Evolutionary conservation across 2,888 invertebrate genomes (phyloP), one percentile per base, ranked within the genome.

Genomic region (Leucophenga maculata): DNA sequence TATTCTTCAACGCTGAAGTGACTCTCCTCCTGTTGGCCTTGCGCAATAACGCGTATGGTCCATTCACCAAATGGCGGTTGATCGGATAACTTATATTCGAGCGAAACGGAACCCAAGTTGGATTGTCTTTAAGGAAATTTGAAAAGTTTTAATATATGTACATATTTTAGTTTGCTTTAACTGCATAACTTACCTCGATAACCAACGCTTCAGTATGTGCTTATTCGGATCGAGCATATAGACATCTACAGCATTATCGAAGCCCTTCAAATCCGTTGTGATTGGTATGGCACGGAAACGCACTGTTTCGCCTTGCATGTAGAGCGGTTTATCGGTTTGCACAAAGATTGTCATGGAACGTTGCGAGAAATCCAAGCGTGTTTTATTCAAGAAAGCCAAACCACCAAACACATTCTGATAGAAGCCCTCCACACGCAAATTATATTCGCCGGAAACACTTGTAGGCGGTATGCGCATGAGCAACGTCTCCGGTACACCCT

Each of bases 331-430:
- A 87, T 98, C 97, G 81, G 96, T 93, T 89, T 97, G 97, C 77
- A 98, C 94, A 86, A 98, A 97, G 74, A 98, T 95, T 0, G 98
- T 97, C 94, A 97, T 95, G 64, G 97, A 96, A 50, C 97, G 91
- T 79, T 94, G 94, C 0, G 95, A 96, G 89, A 97, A 98, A 1
- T 91, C 90, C 14, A 98, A 90, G 70, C 92, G 90, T 0, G 97
- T 96, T 86, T 97, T 97, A 84, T 98, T 98, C 57, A 92, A 89
- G 11, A 98, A 98, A 0, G 97, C 95, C 67, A 94, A 92, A 0
- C 97, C 97, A 8, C 96, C 96, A 76, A 94, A 91, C 6, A 91
- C 85, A 69, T 91, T 90, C 73, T 87, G 84, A 86, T 92, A 93
- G 48, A 93, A 89, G 0, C 96, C 97, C 86, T 96, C 96, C 0